Evolutionary conservation across 2,113 vertebrate genomes (phyloP).

Genomic region (Gila orcuttii): DNA sequence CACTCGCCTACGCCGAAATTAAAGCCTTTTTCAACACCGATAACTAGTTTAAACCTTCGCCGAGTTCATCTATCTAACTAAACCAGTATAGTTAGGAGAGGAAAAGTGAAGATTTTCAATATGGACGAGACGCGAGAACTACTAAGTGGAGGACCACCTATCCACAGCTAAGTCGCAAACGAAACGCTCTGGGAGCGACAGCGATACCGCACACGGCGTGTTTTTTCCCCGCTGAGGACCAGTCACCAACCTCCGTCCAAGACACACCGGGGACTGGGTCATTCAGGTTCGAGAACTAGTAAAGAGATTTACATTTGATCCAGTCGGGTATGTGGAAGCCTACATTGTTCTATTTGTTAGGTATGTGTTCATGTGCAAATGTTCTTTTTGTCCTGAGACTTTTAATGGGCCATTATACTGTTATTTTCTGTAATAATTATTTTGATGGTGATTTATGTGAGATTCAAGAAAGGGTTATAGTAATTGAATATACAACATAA

Average conservation of each 20-base stretch:
- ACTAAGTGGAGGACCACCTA: not conserved
- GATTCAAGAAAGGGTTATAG: too few species aligned
- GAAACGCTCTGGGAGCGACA: not conserved
- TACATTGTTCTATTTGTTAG: not conserved
- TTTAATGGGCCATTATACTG: not conserved
- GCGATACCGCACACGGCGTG: not conserved
- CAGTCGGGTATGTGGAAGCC: conserved; percentile 7
- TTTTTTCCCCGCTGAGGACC: not conserved
- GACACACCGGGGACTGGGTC: not conserved
- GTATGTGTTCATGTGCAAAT: not conserved
- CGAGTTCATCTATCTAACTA: too few species aligned
- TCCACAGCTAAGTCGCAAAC: not conserved
- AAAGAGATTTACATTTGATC: not conserved
- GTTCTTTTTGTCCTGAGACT: conserved; percentile 2
- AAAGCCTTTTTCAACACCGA: too few species aligned
- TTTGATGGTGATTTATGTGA: too few species aligned
- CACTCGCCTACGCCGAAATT: too few species aligned
- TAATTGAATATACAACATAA: too few species aligned
- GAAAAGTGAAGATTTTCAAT: too few species aligned
- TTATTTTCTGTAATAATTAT: too few species aligned
- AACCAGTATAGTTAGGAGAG: too few species aligned
- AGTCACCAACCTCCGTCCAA: not conserved
- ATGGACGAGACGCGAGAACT: too few species aligned
- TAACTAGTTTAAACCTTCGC: too few species aligned
- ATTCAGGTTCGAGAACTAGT: not conserved